These are phyloP conservation scores for Caenorhabditis plicata DNA, from an alignment of 2,888 invertebrate genomes.

Conservation along the genomic window DNA sequence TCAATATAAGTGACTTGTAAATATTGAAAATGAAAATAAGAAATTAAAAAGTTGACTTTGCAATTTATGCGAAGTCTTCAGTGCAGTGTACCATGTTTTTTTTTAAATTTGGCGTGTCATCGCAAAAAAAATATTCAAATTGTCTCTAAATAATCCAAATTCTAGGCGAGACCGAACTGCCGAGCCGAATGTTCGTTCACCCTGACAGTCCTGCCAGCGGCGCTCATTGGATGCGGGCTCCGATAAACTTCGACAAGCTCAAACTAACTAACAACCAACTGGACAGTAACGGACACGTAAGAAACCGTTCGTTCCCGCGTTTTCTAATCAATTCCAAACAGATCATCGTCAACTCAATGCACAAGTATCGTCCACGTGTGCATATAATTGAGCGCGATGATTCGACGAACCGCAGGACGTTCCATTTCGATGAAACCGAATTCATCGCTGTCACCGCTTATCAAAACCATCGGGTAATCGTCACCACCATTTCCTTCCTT, in stretches of 20 bases:
- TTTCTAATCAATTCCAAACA: slow-evolving; percentile 68
- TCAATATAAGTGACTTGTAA: too few species aligned
- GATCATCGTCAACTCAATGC: slow-evolving; percentile 99
- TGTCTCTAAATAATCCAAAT: neutral
- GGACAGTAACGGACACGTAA: slow-evolving; percentile 91
- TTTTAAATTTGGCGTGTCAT: too few species aligned
- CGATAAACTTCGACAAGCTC: slow-evolving; percentile 92
- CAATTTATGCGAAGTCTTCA: too few species aligned
- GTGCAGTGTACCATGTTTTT: too few species aligned
- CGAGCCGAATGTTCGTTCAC: slow-evolving; percentile 81
- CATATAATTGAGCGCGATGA: slow-evolving; percentile 76
- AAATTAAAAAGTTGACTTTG: too few species aligned
- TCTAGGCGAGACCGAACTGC: slow-evolving; percentile 79
- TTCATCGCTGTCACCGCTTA: slow-evolving; percentile 99
- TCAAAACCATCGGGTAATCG: slow-evolving; percentile 88
- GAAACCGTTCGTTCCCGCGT: too few species aligned
- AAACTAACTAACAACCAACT: slow-evolving; percentile 97
- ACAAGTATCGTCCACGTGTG: slow-evolving; percentile 95
- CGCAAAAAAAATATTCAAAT: neutral
- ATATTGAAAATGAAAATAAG: too few species aligned
- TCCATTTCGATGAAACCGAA: slow-evolving; percentile 93
- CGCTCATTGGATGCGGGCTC: slow-evolving; percentile 88
- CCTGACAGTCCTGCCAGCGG: slow-evolving; percentile 93
- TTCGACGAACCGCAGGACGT: slow-evolving; percentile 69
- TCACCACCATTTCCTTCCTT: too few species aligned